Evolutionary conservation across 1,140 invertebrate genomes (phyloP), one percentile per base, ranked within the genome.

Genomic region (Diabrotica undecimpunctata): DNA sequence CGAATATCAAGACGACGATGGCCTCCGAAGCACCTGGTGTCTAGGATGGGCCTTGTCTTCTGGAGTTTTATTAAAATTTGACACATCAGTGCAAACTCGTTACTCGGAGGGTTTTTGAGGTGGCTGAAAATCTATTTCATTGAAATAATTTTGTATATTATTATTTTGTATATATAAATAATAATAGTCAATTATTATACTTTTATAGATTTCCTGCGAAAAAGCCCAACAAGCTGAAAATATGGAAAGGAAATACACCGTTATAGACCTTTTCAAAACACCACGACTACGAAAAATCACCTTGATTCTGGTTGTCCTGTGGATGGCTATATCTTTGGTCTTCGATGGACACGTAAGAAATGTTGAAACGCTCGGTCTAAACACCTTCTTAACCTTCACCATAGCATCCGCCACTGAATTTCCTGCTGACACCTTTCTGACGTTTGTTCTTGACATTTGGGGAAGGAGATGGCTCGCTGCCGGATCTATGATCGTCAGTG

Each of bases 341-440:
- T 95, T 94, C 73, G 92, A 94, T 71, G 92, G 92, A 2, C 91
- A 94, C 74, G 91, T 93, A 4, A 81, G 92, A 73, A 93, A 93
- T 70, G 90, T 93, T 0, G 88, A 90, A 13, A 88, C 90, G 41
- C 79, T 94, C 7, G 91, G 77, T 0, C 77, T 93, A 66, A 87
- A 93, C 70, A 84, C 94, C 3, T 95, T 94, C 74, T 72, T 92
- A 37, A 92, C 92, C 0, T 95, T 94, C 74, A 92, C 90, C 0
- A 83, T 94, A 3, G 91, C 92, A 0, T 88, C 89, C 10, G 88
- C 89, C 2, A 93, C 91, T 0, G 91, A 93, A 75, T 78, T 93
- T 41, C 93, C 93, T 0, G 92, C 92, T 7, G 91, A 94, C 77
- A 88, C 91, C 0, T 86, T 94, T 53, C 81, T 94, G 5, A 91